Base-by-base conservation (phyloP, 2,113 vertebrate species). In the Gymnobelideus leadbeateri region DNA sequence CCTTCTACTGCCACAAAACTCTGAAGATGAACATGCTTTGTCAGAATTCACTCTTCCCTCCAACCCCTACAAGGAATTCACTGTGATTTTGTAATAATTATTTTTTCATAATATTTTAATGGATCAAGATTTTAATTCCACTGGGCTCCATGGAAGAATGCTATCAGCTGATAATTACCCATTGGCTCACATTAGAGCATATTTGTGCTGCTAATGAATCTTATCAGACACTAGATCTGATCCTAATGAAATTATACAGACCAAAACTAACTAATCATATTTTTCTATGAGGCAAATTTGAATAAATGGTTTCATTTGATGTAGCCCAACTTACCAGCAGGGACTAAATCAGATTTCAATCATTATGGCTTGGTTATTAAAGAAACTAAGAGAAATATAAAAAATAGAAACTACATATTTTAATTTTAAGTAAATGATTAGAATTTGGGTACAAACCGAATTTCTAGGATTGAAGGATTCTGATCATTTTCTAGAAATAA, bases 41-140 rank as follows among this genome's bases (percentile, higher is more conserved):
- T 5, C 8, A 92, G 51, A 93, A 90, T 89, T 89, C 51, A 2
- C 37, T 84, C 68, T 43, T 84, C n/a, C 1, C 19, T 43, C 21
- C 19, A 21, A 43, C 11, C 11, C 12, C 31, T 37, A 91, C 37
- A 89, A 49, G 93, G 47, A 89, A 90, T 25, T 89, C 51, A 51
- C 11, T 51, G 31, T 51, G 37, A 43, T 57, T 96, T 94, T 90
- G 89, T 2, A 96, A n/a, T 43, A 91, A 93, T 25, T 89, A 3
- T 89, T 91, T 95, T 37, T 84, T 96, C 31, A 61, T 93, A 57
- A 50, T 4, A 10, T 89, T 96, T 94, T 92, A 96, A 91, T 23
- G 91, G 84, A 94, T 90, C 93, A 91, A 57, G 14, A 89, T 94
- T 89, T 31, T 8, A 54, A 47, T 28, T 92, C 31, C 10, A 24